Percentiles rank a stretch among this genome's conserved stretches.
Evolutionary conservation across 2,113 vertebrate genomes (phyloP).

Genomic region (Aptenodytes patagonicus): DNA sequence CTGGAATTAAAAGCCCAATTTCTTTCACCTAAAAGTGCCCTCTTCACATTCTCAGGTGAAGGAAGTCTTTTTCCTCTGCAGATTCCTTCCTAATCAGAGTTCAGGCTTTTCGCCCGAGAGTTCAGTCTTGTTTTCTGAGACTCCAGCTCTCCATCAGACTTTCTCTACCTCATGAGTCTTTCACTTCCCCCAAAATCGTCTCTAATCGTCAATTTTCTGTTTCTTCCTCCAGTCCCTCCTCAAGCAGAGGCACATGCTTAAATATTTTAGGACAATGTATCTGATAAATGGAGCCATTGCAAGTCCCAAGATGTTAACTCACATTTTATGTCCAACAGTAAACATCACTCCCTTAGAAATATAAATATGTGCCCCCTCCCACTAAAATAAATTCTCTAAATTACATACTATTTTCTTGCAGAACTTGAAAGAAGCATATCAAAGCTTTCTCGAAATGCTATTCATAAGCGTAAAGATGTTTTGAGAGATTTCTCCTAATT

Average conservation of each 20-base stretch:
- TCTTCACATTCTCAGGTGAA: not conserved
- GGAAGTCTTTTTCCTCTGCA: not conserved
- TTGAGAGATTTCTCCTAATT: not conserved
- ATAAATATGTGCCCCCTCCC: fast-evolving
- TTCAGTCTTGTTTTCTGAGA: not conserved
- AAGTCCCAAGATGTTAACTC: not conserved
- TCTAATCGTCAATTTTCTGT: not conserved
- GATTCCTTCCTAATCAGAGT: not conserved
- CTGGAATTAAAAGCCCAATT: not conserved
- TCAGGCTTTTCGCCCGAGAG: not conserved
- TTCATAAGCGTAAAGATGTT: not conserved
- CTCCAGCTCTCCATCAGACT: not conserved
- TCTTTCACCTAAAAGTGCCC: not conserved
- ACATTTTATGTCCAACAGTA: not conserved
- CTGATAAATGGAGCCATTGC: not conserved
- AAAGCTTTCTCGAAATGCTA: not conserved
- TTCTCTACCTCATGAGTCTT: not conserved
- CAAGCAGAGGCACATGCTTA: not conserved
- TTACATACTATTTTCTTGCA: not conserved
- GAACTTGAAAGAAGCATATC: not conserved
- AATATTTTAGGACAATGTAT: not conserved
- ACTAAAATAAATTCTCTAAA: not conserved
- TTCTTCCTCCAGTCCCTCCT: not conserved
- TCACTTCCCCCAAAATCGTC: not conserved
- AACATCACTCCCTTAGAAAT: not conserved